Conservation (phyloP, 2,113 vertebrate species). For the Gulo gulo region DNA sequence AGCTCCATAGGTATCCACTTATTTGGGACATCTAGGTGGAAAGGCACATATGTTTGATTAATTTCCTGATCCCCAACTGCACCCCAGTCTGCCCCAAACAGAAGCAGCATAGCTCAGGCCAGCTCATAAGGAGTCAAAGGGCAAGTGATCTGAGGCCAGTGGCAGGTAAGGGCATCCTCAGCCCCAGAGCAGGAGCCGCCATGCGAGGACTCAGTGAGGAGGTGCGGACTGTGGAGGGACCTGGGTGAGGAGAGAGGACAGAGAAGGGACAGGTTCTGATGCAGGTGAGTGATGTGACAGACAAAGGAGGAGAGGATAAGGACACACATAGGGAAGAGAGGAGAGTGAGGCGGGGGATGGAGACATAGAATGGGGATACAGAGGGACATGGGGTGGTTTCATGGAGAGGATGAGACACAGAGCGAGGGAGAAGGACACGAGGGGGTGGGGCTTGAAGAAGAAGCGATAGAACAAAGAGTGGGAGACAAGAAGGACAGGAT, state of each 20-base stretch:
- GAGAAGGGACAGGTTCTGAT: background rate
- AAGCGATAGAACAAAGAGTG: background rate
- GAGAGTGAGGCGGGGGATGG: background rate
- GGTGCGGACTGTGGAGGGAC: background rate
- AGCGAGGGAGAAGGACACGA: background rate
- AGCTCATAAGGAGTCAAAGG: background rate
- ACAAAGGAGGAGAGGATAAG: background rate
- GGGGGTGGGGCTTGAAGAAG: background rate
- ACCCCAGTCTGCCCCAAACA: background rate
- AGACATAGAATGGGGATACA: background rate
- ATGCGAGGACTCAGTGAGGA: background rate
- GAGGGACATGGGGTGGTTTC: background rate
- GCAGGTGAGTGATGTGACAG: background rate
- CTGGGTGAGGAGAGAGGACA: background rate
- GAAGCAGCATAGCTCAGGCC: background rate
- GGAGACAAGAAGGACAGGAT: background rate
- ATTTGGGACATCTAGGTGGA: background rate
- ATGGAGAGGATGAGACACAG: background rate
- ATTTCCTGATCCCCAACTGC: conserved; percentile 1
- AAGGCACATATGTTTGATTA: background rate
- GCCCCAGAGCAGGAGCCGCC: background rate
- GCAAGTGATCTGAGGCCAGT: background rate
- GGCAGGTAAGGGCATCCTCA: background rate
- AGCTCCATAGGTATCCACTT: background rate
- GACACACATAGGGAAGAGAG: background rate